Evolutionary conservation across 2,113 vertebrate species (phyloP).

Genomic region (Vulpes lagopus): DNA sequence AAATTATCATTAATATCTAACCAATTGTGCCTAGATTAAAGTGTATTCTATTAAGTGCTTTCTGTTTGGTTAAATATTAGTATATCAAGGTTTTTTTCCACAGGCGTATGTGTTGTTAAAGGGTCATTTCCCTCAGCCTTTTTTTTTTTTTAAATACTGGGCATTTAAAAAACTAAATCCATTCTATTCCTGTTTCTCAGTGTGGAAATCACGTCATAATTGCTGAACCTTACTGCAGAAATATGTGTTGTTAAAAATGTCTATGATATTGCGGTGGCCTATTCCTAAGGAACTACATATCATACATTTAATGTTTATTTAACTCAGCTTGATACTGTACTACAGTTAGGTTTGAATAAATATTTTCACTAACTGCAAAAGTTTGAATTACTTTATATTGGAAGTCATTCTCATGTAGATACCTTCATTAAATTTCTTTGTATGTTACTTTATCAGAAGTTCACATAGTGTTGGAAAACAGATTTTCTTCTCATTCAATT

Average conservation of each 20-base stretch:
- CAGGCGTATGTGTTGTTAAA: constrained; percentile 65
- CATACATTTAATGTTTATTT: constrained; percentile 87
- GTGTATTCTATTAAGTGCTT: constrained; percentile 74
- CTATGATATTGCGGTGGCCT: constrained; percentile 83
- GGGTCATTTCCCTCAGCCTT: constrained; percentile 63
- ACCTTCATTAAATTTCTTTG: constrained; percentile 58
- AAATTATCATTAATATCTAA: constrained; percentile 72
- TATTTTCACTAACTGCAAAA: constrained; percentile 85
- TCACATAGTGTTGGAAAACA: constrained; percentile 45
- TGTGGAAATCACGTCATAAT: constrained; percentile 73
- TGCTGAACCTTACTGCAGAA: constrained; percentile 70
- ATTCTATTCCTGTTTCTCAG: constrained; percentile 47
- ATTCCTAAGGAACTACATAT: constrained; percentile 85
- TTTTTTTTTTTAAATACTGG: constrained; percentile 70
- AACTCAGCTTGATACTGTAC: constrained; percentile 84
- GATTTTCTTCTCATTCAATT: constrained; percentile 20
- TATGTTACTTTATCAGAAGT: constrained; percentile 48
- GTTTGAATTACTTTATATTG: constrained; percentile 61
- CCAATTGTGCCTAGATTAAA: constrained; percentile 83
- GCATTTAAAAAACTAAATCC: constrained; percentile 67
- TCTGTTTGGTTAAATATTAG: constrained; percentile 67
- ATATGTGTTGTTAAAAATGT: constrained; percentile 78
- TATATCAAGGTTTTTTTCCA: constrained; percentile 68
- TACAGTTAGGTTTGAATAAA: constrained; percentile 88
- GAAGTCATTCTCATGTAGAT: constrained; percentile 38